These are phyloP conservation scores for Stramonita haemastoma DNA, from an alignment of 2,888 invertebrate species.

Conservation along the genomic window DNA sequence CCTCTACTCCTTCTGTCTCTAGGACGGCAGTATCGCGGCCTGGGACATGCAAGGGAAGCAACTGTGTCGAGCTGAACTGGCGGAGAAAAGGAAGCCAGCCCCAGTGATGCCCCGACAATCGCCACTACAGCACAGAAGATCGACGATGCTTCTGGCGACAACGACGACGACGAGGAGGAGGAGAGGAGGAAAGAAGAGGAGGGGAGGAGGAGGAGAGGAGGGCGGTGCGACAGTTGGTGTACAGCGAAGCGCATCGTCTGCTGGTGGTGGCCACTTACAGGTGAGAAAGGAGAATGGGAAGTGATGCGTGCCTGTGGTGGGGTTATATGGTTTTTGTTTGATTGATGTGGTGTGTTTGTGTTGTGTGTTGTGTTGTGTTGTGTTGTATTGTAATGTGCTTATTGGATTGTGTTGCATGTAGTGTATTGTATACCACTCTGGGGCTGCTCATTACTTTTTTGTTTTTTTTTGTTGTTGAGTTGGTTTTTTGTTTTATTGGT, in stretches of 20 bases:
- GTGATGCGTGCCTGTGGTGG: no score
- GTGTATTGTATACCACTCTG: no score
- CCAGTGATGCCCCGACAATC: neutral
- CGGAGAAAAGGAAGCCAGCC: neutral
- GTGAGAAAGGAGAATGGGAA: neutral
- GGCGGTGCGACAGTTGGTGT: neutral
- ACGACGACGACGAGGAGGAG: neutral
- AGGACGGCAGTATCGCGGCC: neutral
- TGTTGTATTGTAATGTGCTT: no score
- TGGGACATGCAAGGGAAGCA: constrained; percentile 19
- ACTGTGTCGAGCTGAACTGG: neutral
- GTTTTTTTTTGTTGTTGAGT: no score
- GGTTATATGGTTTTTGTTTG: no score
- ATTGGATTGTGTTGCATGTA: no score
- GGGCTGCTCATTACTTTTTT: no score
- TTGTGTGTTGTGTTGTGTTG: no score
- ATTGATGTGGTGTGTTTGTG: no score
- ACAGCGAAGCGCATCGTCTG: neutral
- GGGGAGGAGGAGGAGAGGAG: neutral
- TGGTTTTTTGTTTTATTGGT: no score
- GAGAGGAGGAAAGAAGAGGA: neutral
- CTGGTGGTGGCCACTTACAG: neutral
- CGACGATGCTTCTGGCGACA: neutral
- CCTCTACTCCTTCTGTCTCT: no score
- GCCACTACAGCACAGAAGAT: neutral